phyloP scores from a whole-genome alignment of 2,113 vertebrate species.

The Cebus imitator region DNA sequence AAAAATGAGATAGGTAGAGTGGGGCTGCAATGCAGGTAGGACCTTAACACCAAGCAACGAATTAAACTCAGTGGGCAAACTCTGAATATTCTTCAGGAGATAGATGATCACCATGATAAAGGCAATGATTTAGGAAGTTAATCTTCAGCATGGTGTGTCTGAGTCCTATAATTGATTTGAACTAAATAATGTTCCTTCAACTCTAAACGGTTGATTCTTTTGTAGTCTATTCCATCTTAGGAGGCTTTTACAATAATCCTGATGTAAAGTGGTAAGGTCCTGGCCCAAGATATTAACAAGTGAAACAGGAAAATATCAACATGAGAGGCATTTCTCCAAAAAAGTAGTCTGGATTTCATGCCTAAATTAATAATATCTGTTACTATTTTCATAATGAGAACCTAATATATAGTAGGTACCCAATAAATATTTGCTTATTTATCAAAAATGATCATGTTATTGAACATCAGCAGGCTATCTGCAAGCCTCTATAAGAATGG shows the following conservation, averaged over 20 bases:
- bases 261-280: neutral
- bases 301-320: neutral
- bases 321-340: neutral
- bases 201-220: neutral
- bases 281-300: neutral
- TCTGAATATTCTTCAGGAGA: neutral
- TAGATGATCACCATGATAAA: neutral
- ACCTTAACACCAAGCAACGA: neutral
- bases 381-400: neutral
- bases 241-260: neutral
- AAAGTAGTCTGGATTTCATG: neutral
- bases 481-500: neutral
- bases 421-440: neutral
- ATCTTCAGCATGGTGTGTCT: neutral
- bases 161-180: neutral
- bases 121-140: neutral
- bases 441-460: neutral
- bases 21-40: neutral
- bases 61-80: neutral
- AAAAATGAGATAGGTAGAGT: neutral
- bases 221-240: constrained; percentile 2
- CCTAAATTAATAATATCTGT: constrained; percentile 36
- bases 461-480: neutral
- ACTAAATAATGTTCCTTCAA: neutral
- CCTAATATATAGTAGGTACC: neutral